Percentiles rank a stretch among this genome's conserved stretches.
These are phyloP conservation scores for Catamblyrhynchus diadema DNA, from an alignment of 2,797 vertebrate species.

Conservation along the genomic window DNA sequence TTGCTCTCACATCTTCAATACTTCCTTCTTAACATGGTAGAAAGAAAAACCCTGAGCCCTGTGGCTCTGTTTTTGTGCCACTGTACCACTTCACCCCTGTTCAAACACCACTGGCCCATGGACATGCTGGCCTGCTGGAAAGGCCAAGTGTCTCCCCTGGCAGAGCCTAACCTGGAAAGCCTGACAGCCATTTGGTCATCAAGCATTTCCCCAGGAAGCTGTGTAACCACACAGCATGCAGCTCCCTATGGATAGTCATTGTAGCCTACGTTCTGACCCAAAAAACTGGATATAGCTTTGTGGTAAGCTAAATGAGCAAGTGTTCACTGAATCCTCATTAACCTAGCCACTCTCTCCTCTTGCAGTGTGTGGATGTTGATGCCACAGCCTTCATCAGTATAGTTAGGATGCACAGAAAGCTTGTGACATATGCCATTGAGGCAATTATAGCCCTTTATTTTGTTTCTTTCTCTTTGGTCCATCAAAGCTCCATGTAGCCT, in stretches of 20 bases:
- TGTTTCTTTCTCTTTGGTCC: neutral
- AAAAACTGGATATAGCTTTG: neutral
- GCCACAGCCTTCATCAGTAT: neutral
- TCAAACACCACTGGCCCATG: neutral
- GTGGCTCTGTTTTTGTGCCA: neutral
- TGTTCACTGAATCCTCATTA: neutral
- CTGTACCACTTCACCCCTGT: fast-evolving
- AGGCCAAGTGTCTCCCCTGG: neutral
- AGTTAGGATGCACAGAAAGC: neutral
- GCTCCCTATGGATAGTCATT: neutral
- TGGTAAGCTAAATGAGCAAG: neutral
- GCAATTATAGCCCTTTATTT: neutral
- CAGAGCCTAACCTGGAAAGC: neutral
- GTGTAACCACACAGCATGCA: neutral
- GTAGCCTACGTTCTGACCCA: neutral
- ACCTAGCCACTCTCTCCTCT: neutral
- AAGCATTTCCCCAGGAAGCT: neutral
- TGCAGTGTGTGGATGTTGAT: neutral
- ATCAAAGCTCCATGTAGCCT: neutral
- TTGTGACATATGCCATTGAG: fast-evolving
- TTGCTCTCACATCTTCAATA: neutral
- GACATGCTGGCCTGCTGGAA: neutral
- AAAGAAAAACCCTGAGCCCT: neutral
- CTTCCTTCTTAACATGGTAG: neutral
- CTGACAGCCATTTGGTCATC: neutral